phyloP scores from a whole-genome alignment of 2,113 vertebrate species.

The Holacanthus passer region DNA sequence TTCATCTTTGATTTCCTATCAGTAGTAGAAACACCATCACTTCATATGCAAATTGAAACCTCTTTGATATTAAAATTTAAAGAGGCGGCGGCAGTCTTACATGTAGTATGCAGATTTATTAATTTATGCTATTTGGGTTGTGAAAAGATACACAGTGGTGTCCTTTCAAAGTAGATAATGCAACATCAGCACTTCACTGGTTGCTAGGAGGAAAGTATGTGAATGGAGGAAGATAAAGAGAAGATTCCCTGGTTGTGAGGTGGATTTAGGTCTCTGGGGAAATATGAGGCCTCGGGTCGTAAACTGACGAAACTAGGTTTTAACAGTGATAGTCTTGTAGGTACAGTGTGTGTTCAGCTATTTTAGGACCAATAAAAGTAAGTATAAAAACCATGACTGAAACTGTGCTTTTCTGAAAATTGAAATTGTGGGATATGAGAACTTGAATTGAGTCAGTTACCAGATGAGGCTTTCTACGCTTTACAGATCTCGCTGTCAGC shows the following conservation, averaged over 20 bases:
- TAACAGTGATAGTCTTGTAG: conserved; percentile 12
- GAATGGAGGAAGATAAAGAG: conserved; percentile 27
- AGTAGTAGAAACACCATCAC: conserved; percentile 6
- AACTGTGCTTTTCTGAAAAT: neutral
- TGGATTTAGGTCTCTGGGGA: conserved; percentile 45
- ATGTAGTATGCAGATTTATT: conserved; percentile 64
- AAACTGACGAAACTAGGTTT: conserved; percentile 44
- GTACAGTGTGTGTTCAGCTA: conserved; percentile 2
- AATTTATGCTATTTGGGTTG: conserved; percentile 56
- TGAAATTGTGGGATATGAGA: neutral
- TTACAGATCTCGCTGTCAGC: neutral
- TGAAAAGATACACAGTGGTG: conserved; percentile 31
- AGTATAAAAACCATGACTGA: neutral
- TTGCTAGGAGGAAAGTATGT: conserved; percentile 41
- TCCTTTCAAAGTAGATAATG: conserved; percentile 30
- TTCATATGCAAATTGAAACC: conserved; percentile 36
- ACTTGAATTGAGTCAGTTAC: neutral
- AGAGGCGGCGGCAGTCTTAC: conserved; percentile 17
- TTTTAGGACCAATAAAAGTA: neutral
- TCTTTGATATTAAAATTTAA: conserved; percentile 50
- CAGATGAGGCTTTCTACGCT: neutral
- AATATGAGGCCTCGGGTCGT: conserved; percentile 35
- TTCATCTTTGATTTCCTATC: conserved; percentile 39
- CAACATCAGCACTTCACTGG: conserved; percentile 48
- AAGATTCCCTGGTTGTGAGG: conserved; percentile 18